These are phyloP conservation scores for Sarcophaga peregrina DNA, from an alignment of 1,140 invertebrate species.

Conservation along the genomic window DNA sequence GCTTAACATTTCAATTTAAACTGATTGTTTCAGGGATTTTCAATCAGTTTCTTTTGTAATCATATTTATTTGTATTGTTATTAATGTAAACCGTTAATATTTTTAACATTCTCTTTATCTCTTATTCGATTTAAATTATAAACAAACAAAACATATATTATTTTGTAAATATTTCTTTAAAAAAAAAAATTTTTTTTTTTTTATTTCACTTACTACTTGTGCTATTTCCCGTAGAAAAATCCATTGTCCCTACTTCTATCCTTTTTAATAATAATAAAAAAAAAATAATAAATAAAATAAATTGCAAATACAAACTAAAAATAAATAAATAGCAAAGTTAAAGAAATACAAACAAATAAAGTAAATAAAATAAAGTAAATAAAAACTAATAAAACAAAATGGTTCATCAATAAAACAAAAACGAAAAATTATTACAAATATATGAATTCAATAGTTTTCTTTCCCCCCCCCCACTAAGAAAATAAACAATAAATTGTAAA, in stretches of 20 bases:
- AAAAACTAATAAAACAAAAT: background rate
- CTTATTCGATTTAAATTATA: too few relatives aligned
- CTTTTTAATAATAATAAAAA: background rate
- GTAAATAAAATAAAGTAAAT: background rate
- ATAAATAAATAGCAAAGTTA: constrained; percentile 1
- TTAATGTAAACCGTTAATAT: too few relatives aligned
- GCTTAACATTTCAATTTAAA: too few relatives aligned
- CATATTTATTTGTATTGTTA: too few relatives aligned
- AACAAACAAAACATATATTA: background rate
- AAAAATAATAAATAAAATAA: background rate
- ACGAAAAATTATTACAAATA: background rate
- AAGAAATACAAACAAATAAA: background rate
- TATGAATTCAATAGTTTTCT: background rate
- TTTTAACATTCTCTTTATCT: too few relatives aligned
- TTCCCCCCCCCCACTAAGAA: too few relatives aligned
- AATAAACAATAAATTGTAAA: background rate
- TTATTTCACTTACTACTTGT: background rate
- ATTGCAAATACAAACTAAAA: background rate
- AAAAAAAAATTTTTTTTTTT: too few relatives aligned
- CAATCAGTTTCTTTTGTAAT: too few relatives aligned
- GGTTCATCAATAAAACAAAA: background rate
- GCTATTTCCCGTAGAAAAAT: background rate
- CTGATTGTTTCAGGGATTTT: too few relatives aligned
- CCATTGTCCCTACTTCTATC: background rate
- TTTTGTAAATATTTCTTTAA: background rate